These are phyloP conservation scores for Amphiura filiformis DNA, from an alignment of 35 echinoderm and acorn worm genomes.

Conservation along the genomic window DNA sequence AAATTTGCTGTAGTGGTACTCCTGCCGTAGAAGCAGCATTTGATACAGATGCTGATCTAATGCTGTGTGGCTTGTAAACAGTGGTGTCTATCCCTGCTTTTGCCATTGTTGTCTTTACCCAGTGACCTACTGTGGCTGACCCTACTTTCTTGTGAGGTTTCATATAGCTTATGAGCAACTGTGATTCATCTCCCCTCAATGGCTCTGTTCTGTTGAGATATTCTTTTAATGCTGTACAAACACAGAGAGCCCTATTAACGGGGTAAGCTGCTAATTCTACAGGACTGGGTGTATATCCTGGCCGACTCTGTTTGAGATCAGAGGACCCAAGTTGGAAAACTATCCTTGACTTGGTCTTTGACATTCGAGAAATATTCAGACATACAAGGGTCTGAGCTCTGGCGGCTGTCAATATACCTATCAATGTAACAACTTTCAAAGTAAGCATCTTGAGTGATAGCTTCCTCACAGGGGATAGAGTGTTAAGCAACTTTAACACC, in stretches of 20 bases:
- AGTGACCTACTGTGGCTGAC: slow-evolving; percentile 19
- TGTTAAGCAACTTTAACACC: slow-evolving; percentile 3
- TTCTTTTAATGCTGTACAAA: slow-evolving; percentile 18
- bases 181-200: slow-evolving; percentile 29
- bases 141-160: slow-evolving; percentile 43
- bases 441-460: too few species aligned
- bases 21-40: too few species aligned
- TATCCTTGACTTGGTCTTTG: background rate
- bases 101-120: slow-evolving; percentile 28
- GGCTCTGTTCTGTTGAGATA: slow-evolving; percentile 2
- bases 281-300: background rate
- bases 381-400: slow-evolving; percentile 19
- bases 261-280: slow-evolving; percentile 31
- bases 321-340: background rate
- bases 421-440: too few species aligned
- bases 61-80: slow-evolving; percentile 24
- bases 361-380: slow-evolving; percentile 15
- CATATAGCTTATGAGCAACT: slow-evolving; percentile 43
- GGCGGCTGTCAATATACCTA: slow-evolving; percentile 15
- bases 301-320: slow-evolving; percentile 38
- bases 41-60: slow-evolving; percentile 30
- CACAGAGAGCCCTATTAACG: slow-evolving; percentile 36
- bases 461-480: slow-evolving; percentile 1
- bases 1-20: too few species aligned
- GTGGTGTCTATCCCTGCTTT: slow-evolving; percentile 33